Evolutionary conservation across 2,888 invertebrate genomes (phyloP).

Genomic region (Drosophila flavopinicola): DNA sequence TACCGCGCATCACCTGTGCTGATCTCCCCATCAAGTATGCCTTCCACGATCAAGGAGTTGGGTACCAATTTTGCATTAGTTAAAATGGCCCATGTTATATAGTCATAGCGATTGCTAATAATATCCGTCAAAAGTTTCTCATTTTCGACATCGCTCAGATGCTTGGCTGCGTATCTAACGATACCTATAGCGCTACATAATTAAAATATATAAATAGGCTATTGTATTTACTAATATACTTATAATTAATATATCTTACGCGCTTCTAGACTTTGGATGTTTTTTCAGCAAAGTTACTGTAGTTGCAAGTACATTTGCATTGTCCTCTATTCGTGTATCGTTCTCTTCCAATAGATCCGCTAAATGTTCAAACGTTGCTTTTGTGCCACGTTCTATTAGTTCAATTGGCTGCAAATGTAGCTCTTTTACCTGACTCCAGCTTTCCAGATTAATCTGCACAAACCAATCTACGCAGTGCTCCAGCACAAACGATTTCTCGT

Average conservation of each 20-base stretch:
- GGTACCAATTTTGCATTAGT: background rate
- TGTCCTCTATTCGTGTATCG: conserved; percentile 28
- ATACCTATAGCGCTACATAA: conserved; percentile 23
- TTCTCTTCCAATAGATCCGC: conserved; percentile 7
- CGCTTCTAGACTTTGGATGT: background rate
- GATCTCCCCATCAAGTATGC: conserved; percentile 67
- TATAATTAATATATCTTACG: conserved; percentile 30
- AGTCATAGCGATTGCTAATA: background rate
- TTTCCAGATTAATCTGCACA: conserved; percentile 17
- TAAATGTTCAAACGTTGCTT: conserved; percentile 38
- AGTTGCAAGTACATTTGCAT: conserved; percentile 33
- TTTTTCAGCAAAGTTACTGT: conserved; percentile 26
- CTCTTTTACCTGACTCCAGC: conserved; percentile 47
- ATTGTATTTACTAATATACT: too few species aligned
- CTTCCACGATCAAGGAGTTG: conserved; percentile 39
- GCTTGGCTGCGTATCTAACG: conserved; percentile 35
- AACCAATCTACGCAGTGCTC: conserved; percentile 60
- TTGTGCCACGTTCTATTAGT: conserved; percentile 60
- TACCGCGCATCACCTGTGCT: conserved; percentile 76
- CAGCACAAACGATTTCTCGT: conserved; percentile 54
- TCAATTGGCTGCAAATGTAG: conserved; percentile 41
- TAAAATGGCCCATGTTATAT: background rate
- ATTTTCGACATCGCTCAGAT: conserved; percentile 30
- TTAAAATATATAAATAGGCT: background rate
- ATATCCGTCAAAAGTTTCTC: conserved; percentile 16